Conservation (phyloP, 2,113 vertebrate species). For the Lycocorax pyrrhopterus region DNA sequence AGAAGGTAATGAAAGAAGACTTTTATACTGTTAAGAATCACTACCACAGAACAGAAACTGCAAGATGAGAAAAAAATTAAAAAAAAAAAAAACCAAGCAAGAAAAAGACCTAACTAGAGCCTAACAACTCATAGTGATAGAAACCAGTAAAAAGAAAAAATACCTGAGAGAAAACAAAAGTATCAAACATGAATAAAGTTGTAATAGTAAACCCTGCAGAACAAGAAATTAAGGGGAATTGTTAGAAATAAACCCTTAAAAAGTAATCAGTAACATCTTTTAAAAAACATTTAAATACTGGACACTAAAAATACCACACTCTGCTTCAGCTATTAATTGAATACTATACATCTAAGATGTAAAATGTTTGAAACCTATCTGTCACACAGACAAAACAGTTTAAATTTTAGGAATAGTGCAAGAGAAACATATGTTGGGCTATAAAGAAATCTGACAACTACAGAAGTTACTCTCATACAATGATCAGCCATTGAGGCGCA, state of each 20-base stretch:
- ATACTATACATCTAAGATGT: not conserved
- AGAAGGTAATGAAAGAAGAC: not conserved
- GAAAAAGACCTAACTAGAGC: not conserved
- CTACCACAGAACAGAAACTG: not conserved
- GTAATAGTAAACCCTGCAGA: not conserved
- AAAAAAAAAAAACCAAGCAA: not conserved
- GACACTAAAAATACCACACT: not conserved
- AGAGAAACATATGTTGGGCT: not conserved
- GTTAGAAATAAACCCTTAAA: not conserved
- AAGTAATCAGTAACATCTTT: not conserved
- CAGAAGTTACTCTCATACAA: not conserved
- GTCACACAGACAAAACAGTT: not conserved
- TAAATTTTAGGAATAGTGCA: not conserved
- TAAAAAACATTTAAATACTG: not conserved
- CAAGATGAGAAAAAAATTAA: not conserved
- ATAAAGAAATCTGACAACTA: not conserved
- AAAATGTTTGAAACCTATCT: not conserved
- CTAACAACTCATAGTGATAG: not conserved
- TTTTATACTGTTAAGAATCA: not conserved
- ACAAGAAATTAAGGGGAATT: not conserved
- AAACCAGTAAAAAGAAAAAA: not conserved
- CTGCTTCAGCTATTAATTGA: not conserved
- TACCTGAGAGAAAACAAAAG: not conserved
- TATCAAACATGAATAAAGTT: not conserved
- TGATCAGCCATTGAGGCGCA: not conserved